These are phyloP conservation scores for Tribolium freemani DNA, from an alignment of 2,888 invertebrate species.

Conservation along the genomic window DNA sequence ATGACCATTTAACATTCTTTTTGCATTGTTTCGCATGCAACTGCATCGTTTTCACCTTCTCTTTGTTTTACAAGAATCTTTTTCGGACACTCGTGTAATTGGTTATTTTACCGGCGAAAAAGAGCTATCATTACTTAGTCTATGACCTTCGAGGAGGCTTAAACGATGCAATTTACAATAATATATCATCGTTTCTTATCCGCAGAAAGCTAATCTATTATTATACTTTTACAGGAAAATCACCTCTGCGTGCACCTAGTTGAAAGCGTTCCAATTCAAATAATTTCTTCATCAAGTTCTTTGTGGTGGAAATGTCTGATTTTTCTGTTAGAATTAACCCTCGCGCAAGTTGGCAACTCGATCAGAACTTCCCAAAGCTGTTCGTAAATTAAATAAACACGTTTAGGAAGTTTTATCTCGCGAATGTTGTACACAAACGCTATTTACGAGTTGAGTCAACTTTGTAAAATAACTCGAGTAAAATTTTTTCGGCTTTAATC, in stretches of 20 bases:
- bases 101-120: slow-evolving; percentile 20
- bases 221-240: too few relatives aligned
- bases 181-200: slow-evolving; percentile 4
- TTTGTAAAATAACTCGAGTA: not conserved
- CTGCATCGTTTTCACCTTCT: slow-evolving; percentile 40
- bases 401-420: slow-evolving; percentile 28
- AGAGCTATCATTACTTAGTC: slow-evolving; percentile 22
- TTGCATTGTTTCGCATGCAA: slow-evolving; percentile 43
- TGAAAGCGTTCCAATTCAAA: too few relatives aligned
- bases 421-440: slow-evolving; percentile 11
- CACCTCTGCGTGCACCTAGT: too few relatives aligned
- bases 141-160: slow-evolving; percentile 16
- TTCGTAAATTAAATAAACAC: slow-evolving; percentile 37
- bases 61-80: slow-evolving; percentile 21
- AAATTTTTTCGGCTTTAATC: slow-evolving; percentile 25
- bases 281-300: too few relatives aligned
- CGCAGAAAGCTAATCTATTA: too few relatives aligned
- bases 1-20: slow-evolving; percentile 37
- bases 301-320: not conserved
- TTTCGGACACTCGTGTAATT: slow-evolving; percentile 25
- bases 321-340: slow-evolving; percentile 27
- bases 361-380: slow-evolving; percentile 33
- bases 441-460: not conserved
- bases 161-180: slow-evolving; percentile 28
- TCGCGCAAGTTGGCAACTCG: slow-evolving; percentile 16